A percentile compares a stretch with the other conserved stretches of the same genome.
Conservation (phyloP, 2,797 vertebrate species). For the Garrulus glandarius region DNA sequence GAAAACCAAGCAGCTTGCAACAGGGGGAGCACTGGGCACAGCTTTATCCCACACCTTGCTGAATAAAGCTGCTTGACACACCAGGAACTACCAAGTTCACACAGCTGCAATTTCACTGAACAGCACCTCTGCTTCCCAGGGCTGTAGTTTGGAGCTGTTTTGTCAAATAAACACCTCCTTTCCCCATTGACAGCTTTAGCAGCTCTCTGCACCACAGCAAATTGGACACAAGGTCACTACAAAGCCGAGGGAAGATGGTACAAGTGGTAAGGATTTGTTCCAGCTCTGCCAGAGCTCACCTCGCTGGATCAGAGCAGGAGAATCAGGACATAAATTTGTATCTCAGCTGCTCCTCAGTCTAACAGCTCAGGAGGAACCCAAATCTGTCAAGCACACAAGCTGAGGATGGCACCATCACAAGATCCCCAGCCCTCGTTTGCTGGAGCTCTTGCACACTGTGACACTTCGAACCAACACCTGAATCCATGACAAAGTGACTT, state of each 20-base stretch:
- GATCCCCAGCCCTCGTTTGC: neutral
- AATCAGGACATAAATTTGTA: neutral
- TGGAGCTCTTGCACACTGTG: neutral
- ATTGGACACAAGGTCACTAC: neutral
- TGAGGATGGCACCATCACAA: neutral
- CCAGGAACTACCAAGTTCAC: neutral
- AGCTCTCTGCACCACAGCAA: neutral
- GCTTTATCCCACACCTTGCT: neutral
- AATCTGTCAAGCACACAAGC: neutral
- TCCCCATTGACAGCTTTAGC: neutral
- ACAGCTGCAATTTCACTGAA: neutral
- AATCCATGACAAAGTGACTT: neutral
- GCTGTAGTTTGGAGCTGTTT: neutral
- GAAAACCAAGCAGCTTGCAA: neutral
- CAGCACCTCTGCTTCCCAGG: neutral
- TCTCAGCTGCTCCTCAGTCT: neutral
- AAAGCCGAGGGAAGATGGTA: neutral
- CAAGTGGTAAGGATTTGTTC: neutral
- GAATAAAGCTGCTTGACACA: neutral
- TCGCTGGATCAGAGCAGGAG: neutral
- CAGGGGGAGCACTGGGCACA: neutral
- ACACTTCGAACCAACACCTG: neutral
- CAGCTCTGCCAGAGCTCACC: neutral
- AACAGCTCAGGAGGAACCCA: neutral
- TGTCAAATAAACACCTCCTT: neutral